Percentiles rank a stretch among this genome's conserved stretches.
phyloP scores from a whole-genome alignment of 2,888 invertebrate genomes.

The Osedax frankpressi region DNA sequence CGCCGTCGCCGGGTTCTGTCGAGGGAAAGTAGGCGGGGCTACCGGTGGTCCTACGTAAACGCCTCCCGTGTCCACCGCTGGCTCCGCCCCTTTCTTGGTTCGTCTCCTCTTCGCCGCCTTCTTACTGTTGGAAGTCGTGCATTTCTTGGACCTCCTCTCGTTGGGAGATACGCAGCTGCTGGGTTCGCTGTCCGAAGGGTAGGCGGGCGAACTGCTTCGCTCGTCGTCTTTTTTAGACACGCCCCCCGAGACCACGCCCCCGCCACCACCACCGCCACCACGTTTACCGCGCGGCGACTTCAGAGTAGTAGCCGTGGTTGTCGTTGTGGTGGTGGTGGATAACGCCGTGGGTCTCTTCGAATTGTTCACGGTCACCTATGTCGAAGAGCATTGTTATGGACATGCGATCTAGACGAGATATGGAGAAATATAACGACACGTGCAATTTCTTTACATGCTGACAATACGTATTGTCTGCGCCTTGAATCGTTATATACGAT shows the following conservation, averaged over 20 bases:
- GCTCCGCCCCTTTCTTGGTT: conserved; percentile 26
- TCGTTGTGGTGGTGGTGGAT: background rate
- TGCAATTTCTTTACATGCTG: too few species aligned
- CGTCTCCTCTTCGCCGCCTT: conserved; percentile 33
- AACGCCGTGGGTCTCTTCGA: conserved; percentile 10
- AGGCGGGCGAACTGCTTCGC: conserved; percentile 76
- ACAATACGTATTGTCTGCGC: conserved; percentile 22
- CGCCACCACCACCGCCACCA: too few species aligned
- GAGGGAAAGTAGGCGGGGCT: background rate
- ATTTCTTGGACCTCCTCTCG: background rate
- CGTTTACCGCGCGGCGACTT: background rate
- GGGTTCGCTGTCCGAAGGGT: conserved; percentile 79
- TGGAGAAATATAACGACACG: too few species aligned
- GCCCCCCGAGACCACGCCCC: too few species aligned
- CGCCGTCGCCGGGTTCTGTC: background rate
- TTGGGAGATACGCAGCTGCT: conserved; percentile 30
- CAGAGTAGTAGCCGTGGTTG: background rate
- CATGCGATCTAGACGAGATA: too few species aligned
- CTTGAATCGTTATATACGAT: too few species aligned
- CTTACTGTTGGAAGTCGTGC: conserved; percentile 7
- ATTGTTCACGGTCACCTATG: background rate
- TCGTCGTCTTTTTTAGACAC: conserved; percentile 54
- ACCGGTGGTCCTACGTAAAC: background rate
- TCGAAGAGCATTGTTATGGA: too few species aligned
- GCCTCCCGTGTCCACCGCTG: background rate